These are phyloP conservation scores for Troides helena DNA, from an alignment of 2,888 invertebrate species.

Conservation along the genomic window DNA sequence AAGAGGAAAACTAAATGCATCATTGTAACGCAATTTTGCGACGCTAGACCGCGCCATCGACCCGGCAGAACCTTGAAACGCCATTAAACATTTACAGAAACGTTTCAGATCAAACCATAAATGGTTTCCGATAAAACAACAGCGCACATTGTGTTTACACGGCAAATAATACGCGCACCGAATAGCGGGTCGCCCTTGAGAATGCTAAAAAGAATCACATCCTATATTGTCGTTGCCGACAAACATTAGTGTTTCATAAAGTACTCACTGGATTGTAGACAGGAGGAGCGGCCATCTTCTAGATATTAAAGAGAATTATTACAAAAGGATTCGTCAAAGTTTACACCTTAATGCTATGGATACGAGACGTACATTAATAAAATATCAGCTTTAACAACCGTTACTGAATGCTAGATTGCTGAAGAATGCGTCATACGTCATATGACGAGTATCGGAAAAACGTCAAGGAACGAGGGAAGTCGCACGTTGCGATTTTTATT, in stretches of 20 bases:
- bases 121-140: conserved; percentile 28
- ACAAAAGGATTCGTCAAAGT: conserved; percentile 23
- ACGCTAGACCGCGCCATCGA: conserved; percentile 2
- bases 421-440: conserved; percentile 65
- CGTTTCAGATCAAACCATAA: conserved; percentile 19
- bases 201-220: conserved; percentile 41
- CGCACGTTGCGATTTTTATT: background rate
- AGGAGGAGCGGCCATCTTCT: conserved; percentile 57
- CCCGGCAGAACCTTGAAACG: conserved; percentile 22
- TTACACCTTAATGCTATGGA: conserved; percentile 47
- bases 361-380: conserved; percentile 53
- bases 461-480: background rate
- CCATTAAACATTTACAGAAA: conserved; percentile 17
- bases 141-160: conserved; percentile 38
- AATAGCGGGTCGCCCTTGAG: conserved; percentile 55
- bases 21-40: conserved; percentile 10
- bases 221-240: conserved; percentile 32
- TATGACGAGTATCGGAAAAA: conserved; percentile 45
- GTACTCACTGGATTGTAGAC: conserved; percentile 69
- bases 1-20: conserved; percentile 21
- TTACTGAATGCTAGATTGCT: conserved; percentile 39
- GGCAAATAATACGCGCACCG: conserved; percentile 36
- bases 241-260: conserved; percentile 22
- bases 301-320: conserved; percentile 29
- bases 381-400: conserved; percentile 41